Evolutionary conservation across 1,140 invertebrate species (phyloP), one percentile per base, ranked within the genome.

Genomic region (Orchesella cincta): DNA sequence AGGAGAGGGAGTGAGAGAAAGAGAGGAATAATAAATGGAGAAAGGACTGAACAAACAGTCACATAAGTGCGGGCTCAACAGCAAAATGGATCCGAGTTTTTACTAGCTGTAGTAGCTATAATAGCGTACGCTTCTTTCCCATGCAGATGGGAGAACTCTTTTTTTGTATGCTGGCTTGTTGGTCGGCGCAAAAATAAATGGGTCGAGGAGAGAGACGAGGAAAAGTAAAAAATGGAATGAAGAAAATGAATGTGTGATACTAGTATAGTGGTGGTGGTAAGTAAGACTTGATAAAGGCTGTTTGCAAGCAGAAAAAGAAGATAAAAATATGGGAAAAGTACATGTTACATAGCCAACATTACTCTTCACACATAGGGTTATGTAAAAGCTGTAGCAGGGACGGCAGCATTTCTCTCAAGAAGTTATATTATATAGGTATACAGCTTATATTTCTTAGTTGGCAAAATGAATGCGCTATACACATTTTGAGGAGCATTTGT

Each of bases 201-300:
- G 52, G 52, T 57, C 52, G 52, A 57, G 52, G 52, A 57, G 52
- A 57, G 23, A 26, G 52, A n/a, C n/a, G n/a, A n/a, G n/a, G n/a
- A n/a, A n/a, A 12, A 57, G 23, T n/a, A 8, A 57, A n/a, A 26
- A 57, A 57, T 3, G 52, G 52, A 26, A 57, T n/a, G 52, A 23
- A 57, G 52, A 57, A 57, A 57, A 57, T 57, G 52, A 14, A 14
- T 57, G 14, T n/a, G 52, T 57, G 52, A 46, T 46, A 46, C 18
- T 46, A 18, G n/a, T n/a, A n/a, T n/a, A n/a, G n/a, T n/a, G n/a
- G n/a, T n/a, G n/a, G n/a, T n/a, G n/a, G n/a, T n/a, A n/a, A n/a
- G n/a, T n/a, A n/a, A n/a, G n/a, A n/a, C n/a, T n/a, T n/a, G n/a
- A n/a, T n/a, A n/a, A n/a, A n/a, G n/a, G n/a, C n/a, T n/a, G n/a